Evolutionary conservation across 2,888 invertebrate species (phyloP).

Genomic region (Tubulanus polymorphus): DNA sequence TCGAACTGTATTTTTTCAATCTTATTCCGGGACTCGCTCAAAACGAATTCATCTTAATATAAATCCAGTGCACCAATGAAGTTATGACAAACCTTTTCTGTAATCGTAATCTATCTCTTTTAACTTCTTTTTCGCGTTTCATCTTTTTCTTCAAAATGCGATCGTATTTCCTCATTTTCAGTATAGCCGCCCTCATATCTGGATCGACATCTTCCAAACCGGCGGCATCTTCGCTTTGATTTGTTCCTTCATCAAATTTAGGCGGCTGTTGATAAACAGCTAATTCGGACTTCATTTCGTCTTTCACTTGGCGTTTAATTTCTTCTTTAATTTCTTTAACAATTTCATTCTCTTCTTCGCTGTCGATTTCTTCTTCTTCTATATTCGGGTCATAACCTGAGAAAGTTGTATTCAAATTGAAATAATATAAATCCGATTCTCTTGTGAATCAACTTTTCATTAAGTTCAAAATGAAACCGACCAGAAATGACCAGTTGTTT

Average conservation of each 20-base stretch:
- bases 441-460: neutral
- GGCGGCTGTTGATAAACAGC: slow-evolving; percentile 24
- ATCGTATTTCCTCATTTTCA: slow-evolving; percentile 50
- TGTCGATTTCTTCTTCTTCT: slow-evolving; percentile 35
- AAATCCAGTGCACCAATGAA: no score
- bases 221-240: slow-evolving; percentile 17
- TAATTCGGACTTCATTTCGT: slow-evolving; percentile 46
- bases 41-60: no score
- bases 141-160: slow-evolving; percentile 40
- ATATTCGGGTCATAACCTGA: neutral
- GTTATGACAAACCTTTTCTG: slow-evolving; percentile 45
- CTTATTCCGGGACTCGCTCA: no score
- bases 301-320: slow-evolving; percentile 38
- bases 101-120: slow-evolving; percentile 42
- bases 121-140: slow-evolving; percentile 44
- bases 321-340: slow-evolving; percentile 43
- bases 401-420: neutral
- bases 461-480: neutral
- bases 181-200: slow-evolving; percentile 38
- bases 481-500: neutral
- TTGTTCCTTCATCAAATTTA: slow-evolving; percentile 11
- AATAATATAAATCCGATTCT: neutral
- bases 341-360: slow-evolving; percentile 46
- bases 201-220: slow-evolving; percentile 40
- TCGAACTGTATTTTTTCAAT: no score